Evolutionary conservation across 1,140 invertebrate species (phyloP).

Genomic region (Ostrea edulis): DNA sequence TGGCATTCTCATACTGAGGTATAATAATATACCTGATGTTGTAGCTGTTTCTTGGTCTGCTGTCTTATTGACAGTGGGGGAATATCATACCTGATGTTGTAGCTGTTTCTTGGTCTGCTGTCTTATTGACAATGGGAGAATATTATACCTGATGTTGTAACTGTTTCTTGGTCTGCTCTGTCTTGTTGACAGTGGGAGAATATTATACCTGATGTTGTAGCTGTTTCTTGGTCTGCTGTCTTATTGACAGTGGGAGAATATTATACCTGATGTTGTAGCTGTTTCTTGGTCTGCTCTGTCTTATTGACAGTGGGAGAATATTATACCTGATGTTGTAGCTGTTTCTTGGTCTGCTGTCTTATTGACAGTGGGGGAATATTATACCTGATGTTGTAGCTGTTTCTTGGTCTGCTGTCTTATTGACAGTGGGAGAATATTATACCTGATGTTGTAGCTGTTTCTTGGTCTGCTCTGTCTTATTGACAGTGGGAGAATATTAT

Average conservation of each 20-base stretch:
- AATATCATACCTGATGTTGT: neutral
- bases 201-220: conserved; percentile 67
- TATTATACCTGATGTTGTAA: neutral
- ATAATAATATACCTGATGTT: too few relatives aligned
- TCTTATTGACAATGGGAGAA: conserved; percentile 57
- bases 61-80: too few relatives aligned
- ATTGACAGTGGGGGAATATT: neutral
- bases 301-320: conserved; percentile 54
- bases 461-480: too few relatives aligned
- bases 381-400: conserved; percentile 70
- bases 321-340: neutral
- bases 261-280: conserved; percentile 59
- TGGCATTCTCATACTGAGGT: too few relatives aligned
- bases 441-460: conserved; percentile 1
- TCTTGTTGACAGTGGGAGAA: neutral
- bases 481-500: too few relatives aligned
- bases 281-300: conserved; percentile 67
- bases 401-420: conserved; percentile 65
- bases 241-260: conserved; percentile 56
- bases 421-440: conserved; percentile 49
- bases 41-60: too few relatives aligned
- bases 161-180: conserved; percentile 23
- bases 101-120: conserved; percentile 48
- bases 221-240: conserved; percentile 66
- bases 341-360: neutral